These are phyloP conservation scores for Falco novaeseelandiae DNA, from an alignment of 2,797 vertebrate species.

Conservation along the genomic window DNA sequence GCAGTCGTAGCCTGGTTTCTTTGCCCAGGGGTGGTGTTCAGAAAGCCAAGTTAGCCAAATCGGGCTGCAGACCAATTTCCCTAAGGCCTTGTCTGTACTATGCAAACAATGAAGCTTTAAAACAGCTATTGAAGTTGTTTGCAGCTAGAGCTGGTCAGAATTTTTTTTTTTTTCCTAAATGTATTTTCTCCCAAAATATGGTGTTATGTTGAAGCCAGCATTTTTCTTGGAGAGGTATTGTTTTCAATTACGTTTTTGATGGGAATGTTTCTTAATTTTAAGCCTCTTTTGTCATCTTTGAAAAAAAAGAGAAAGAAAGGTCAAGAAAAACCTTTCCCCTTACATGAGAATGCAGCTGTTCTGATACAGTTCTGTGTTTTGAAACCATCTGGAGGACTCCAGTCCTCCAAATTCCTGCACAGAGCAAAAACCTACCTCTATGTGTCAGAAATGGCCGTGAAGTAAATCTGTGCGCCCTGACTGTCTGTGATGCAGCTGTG, in stretches of 20 bases:
- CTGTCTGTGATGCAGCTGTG: neutral
- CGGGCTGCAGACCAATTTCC: slow-evolving; percentile 45
- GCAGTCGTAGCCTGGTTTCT: slow-evolving; percentile 40
- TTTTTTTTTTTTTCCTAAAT: neutral
- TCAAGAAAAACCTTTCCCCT: slow-evolving; percentile 19
- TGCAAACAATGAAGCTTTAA: slow-evolving; percentile 63
- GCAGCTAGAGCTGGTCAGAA: slow-evolving; percentile 27
- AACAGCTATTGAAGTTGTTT: slow-evolving; percentile 46
- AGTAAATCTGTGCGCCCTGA: neutral
- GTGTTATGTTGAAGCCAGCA: neutral
- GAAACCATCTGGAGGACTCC: neutral
- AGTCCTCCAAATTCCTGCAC: neutral
- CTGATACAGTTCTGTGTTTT: neutral
- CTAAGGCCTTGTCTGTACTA: slow-evolving; percentile 39
- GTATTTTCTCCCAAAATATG: slow-evolving; percentile 23
- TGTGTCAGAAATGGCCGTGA: neutral
- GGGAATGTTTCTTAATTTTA: slow-evolving; percentile 14
- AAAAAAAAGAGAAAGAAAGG: neutral
- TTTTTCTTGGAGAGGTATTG: slow-evolving; percentile 37
- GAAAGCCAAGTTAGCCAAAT: slow-evolving; percentile 56
- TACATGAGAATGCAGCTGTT: neutral
- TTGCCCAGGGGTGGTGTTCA: neutral
- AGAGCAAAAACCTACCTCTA: neutral
- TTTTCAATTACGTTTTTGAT: slow-evolving; percentile 30
- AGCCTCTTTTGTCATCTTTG: neutral